phyloP scores from a whole-genome alignment of 2,797 vertebrate species.

The Petrocephalus schoutedeni region DNA sequence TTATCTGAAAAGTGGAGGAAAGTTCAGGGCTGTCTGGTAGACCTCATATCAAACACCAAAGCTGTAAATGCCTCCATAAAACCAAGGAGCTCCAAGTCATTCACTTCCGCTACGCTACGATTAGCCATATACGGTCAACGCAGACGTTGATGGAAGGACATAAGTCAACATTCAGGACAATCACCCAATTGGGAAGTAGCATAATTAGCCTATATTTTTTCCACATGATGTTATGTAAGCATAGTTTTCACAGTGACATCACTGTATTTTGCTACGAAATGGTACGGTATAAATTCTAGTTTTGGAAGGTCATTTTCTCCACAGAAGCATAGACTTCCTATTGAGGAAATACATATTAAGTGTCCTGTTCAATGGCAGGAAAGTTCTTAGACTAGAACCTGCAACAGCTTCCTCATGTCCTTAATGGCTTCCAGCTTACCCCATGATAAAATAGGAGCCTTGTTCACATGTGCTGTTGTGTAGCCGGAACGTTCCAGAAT shows the following conservation, averaged over 20 bases:
- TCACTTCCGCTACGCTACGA: background rate
- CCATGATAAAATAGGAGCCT: background rate
- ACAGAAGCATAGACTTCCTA: background rate
- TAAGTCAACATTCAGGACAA: background rate
- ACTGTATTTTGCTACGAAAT: background rate
- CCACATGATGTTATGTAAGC: background rate
- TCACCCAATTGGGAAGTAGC: background rate
- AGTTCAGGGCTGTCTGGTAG: background rate
- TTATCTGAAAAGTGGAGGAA: background rate
- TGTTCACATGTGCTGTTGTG: background rate
- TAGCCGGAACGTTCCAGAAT: background rate
- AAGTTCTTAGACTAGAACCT: conserved; percentile 1
- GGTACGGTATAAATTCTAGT: background rate
- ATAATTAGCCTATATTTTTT: background rate
- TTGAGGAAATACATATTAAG: background rate
- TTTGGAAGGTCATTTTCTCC: background rate
- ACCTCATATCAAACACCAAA: background rate
- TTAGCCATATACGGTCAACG: background rate
- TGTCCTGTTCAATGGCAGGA: background rate
- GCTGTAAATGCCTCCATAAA: conserved; percentile 2
- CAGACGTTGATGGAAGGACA: background rate
- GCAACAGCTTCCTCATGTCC: background rate
- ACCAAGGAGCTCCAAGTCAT: too few relatives aligned
- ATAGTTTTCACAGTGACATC: background rate
- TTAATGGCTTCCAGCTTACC: conserved; percentile 7